Conservation (phyloP, 2,797 vertebrate species). For the Catostomus latipinnis region DNA sequence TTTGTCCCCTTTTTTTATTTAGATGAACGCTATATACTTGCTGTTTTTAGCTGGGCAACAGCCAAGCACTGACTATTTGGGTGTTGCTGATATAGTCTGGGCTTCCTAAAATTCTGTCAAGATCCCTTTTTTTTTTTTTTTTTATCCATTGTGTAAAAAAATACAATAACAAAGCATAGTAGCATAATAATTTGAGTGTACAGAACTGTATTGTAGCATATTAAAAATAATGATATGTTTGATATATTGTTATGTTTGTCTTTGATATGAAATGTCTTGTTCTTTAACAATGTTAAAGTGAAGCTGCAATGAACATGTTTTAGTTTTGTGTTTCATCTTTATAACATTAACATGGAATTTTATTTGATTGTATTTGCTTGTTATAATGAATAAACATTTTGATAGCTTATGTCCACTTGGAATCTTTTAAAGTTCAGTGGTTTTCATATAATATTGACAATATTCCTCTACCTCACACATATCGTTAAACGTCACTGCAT, state of each 20-base stretch:
- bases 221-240: not conserved
- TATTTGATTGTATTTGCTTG: not conserved
- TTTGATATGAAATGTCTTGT: not conserved
- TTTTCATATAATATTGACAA: not conserved
- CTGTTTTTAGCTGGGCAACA: slow-evolving; percentile 4
- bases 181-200: not conserved
- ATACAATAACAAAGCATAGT: not conserved
- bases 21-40: not conserved
- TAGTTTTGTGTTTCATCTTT: not conserved
- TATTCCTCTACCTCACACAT: not conserved
- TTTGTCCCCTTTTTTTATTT: slow-evolving; percentile 17
- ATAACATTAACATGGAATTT: not conserved
- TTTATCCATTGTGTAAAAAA: not conserved
- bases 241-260: not conserved
- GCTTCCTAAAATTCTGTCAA: not conserved
- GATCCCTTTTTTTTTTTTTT: not conserved
- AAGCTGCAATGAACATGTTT: not conserved
- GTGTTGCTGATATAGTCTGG: not conserved
- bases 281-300: not conserved
- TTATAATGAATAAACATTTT: not conserved
- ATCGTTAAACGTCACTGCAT: not conserved
- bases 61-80: not conserved
- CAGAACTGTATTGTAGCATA: slow-evolving; percentile 1
- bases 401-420: not conserved
- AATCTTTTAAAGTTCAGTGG: not conserved